Conservation (phyloP, 2,797 vertebrate genomes). For the Myotis daubentonii region DNA sequence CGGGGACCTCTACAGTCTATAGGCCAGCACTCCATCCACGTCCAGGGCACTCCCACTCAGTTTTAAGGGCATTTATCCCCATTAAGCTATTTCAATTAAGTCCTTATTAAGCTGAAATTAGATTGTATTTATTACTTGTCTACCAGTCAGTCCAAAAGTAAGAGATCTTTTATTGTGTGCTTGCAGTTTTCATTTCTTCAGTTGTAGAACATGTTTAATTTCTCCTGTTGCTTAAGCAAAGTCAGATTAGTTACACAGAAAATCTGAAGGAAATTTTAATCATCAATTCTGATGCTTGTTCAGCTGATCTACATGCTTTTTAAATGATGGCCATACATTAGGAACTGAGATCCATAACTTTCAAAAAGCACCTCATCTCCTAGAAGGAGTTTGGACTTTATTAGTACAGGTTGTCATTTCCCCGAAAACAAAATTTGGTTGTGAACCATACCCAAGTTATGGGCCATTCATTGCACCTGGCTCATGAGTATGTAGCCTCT, state of each 20-base stretch:
- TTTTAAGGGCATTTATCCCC: neutral
- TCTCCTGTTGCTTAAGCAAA: slow-evolving; percentile 19
- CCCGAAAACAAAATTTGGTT: slow-evolving; percentile 15
- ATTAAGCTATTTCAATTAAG: slow-evolving; percentile 7
- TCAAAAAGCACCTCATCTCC: neutral
- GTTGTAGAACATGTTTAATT: neutral
- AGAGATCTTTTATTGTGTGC: neutral
- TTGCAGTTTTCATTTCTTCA: slow-evolving; percentile 7
- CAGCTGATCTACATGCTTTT: neutral
- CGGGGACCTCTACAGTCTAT: no score
- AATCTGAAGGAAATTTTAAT: slow-evolving; percentile 17
- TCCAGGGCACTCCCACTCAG: no score
- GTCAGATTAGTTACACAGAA: slow-evolving; percentile 23
- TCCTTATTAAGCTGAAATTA: neutral
- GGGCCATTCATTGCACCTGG: neutral
- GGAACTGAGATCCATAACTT: neutral
- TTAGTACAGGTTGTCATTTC: neutral
- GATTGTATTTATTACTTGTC: neutral
- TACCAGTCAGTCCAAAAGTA: neutral
- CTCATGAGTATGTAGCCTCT: neutral
- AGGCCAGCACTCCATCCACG: no score
- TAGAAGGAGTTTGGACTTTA: neutral
- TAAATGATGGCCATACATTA: neutral
- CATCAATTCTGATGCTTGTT: neutral
- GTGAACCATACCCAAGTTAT: neutral